phyloP scores from a whole-genome alignment of 1,140 invertebrate genomes.

The Prorops nasuta region DNA sequence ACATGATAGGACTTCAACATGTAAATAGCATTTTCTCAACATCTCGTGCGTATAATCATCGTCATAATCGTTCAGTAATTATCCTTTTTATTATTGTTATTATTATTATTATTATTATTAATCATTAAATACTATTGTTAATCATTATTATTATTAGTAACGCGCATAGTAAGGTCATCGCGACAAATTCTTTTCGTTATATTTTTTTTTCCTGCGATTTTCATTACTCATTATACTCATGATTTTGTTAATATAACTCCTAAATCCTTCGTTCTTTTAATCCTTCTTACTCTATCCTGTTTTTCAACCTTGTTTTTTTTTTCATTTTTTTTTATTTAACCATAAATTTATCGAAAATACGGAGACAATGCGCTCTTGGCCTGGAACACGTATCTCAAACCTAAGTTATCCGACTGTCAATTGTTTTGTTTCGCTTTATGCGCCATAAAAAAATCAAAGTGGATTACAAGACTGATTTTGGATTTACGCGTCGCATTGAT shows the following conservation, averaged over 20 bases:
- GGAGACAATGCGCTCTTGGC: conserved; percentile 52
- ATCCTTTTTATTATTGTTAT: conserved; percentile 13
- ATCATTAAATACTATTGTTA: not conserved
- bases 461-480: no score
- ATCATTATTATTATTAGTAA: not conserved
- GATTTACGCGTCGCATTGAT: no score
- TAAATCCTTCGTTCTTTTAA: conserved; percentile 12
- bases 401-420: not conserved
- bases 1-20: conserved; percentile 24
- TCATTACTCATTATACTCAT: not conserved
- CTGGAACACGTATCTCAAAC: conserved; percentile 31
- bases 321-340: conserved; percentile 17
- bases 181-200: not conserved
- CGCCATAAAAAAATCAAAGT: no score
- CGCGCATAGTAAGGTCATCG: not conserved
- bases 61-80: conserved; percentile 19
- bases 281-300: conserved; percentile 20
- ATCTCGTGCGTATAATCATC: conserved; percentile 18
- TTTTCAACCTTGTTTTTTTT: conserved; percentile 29
- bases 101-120: not conserved
- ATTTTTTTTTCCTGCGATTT: conserved; percentile 5
- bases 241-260: conserved; percentile 9
- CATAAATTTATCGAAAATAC: no score
- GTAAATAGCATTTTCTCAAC: conserved; percentile 20
- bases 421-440: no score